Evolutionary conservation across 2,888 invertebrate genomes (phyloP).

Genomic region (Nowickia ferox): DNA sequence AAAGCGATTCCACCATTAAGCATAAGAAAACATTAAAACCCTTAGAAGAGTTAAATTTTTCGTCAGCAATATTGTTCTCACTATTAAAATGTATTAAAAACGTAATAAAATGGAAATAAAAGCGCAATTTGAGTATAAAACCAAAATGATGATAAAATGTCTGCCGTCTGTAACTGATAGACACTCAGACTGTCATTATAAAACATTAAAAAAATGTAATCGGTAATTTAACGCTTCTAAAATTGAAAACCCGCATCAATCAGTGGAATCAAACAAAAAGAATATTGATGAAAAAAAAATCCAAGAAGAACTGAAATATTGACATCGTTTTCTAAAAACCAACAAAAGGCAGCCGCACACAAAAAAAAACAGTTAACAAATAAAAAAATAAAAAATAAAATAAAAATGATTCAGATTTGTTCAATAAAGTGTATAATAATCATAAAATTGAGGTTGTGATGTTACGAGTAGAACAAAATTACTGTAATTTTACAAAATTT

Average conservation of each 20-base stretch:
- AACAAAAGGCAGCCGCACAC: constrained; percentile 8
- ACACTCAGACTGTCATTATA: constrained; percentile 52
- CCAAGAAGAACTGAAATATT: constrained; percentile 19
- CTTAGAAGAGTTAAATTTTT: constrained; percentile 26
- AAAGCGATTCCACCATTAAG: background rate
- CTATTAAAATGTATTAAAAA: constrained; percentile 43
- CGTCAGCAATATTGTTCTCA: constrained; percentile 3
- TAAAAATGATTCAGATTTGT: background rate
- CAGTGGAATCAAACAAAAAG: constrained; percentile 34
- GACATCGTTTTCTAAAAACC: constrained; percentile 30
- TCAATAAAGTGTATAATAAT: background rate
- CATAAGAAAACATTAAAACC: background rate
- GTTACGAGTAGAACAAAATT: constrained; percentile 18
- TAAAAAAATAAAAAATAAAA: background rate
- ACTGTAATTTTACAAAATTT: constrained; percentile 19
- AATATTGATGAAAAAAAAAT: constrained; percentile 12
- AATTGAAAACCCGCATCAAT: constrained; percentile 65
- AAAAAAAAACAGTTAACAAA: constrained; percentile 6
- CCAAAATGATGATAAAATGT: constrained; percentile 38
- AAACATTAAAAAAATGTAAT: constrained; percentile 64
- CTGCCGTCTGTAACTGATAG: constrained; percentile 42
- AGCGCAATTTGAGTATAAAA: constrained; percentile 51
- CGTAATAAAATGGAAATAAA: constrained; percentile 10
- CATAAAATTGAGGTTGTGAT: constrained; percentile 29
- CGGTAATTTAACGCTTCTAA: constrained; percentile 67